Base-by-base conservation (phyloP, 1,140 invertebrate genomes). In the Ectropis grisescens region DNA sequence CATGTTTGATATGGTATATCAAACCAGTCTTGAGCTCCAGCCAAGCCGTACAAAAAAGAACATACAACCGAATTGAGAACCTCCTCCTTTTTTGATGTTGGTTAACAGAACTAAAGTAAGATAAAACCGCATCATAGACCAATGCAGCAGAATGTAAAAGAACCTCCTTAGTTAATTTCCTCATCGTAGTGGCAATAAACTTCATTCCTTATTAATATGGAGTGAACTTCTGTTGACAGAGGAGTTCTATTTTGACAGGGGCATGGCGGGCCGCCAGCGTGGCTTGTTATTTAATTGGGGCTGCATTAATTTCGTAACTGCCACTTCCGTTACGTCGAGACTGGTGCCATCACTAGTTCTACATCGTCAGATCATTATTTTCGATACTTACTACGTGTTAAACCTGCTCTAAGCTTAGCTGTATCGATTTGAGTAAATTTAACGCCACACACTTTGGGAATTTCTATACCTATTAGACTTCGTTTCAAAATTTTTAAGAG, bases 261-360 rank as follows among this genome's bases (percentile, higher is more conserved):
- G 52, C 50, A 47, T 51, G 48, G 47, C 58, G 34, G 45, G 33
- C 31, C 41, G 33, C 35, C 34, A 49, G 43, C 53, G 47, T 42
- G 34, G 50, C 68, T 69, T 59, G 62, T 72, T 69, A 69, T 66
- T 74, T 70, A 61, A 70, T 74, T 74, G 70, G 58, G 61, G 49
- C 50, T 58, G 57, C 64, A 70, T 74, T 74, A 68, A 74, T 74
- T 66, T 66, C 48, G 61, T 74, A 66, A 74, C 61, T 60, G 52
- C 60, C 41, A 64, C 68, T 68, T 74, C 69, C 69, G 58, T 34
- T 44, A 57, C 60, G 41, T 45, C 25, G 28, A 30, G 37, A 19
- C 34, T 36, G 24, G 26, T 22, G 28, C 26, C 9, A 16, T 13
- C 28, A n/a, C 5, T 13, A 15, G 31, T 33, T 33, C 19, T 5